phyloP scores from a whole-genome alignment of 1,140 invertebrate species.

The Dysdera silvatica region DNA sequence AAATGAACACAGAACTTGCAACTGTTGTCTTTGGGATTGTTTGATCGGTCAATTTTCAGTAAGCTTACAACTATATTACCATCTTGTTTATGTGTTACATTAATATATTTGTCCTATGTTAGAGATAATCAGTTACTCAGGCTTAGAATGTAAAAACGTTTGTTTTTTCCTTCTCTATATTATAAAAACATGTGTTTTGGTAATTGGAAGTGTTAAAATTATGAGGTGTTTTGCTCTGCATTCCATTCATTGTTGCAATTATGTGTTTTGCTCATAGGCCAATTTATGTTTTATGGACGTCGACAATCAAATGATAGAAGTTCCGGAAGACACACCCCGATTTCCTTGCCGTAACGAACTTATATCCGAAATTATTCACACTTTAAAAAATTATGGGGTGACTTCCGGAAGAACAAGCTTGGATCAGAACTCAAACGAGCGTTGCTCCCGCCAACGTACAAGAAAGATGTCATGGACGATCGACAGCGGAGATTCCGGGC shows the following conservation, averaged over 20 bases:
- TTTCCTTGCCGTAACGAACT: slow-evolving; percentile 86
- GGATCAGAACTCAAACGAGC: slow-evolving; percentile 27
- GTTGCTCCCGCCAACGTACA: slow-evolving; percentile 17
- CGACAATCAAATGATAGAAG: slow-evolving; percentile 79
- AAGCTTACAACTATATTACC: too few species aligned
- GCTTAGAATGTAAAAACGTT: too few species aligned
- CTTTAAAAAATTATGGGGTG: slow-evolving; percentile 54
- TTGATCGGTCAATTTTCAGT: too few species aligned
- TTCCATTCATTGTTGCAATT: background rate
- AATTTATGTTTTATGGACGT: slow-evolving; percentile 94
- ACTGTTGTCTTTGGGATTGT: too few species aligned
- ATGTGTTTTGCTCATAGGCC: slow-evolving; percentile 48
- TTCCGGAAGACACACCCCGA: slow-evolving; percentile 88
- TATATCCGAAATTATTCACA: slow-evolving; percentile 69
- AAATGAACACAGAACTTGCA: too few species aligned
- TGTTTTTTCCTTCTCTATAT: background rate
- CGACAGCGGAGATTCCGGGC: slow-evolving; percentile 26
- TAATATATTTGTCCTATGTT: too few species aligned
- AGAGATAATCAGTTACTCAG: too few species aligned
- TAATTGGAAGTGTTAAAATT: background rate
- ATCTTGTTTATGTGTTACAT: too few species aligned
- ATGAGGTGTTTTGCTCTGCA: background rate
- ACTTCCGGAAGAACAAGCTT: slow-evolving; percentile 5
- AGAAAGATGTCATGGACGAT: slow-evolving; percentile 30
- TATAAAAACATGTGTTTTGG: background rate